Conservation (phyloP, 2,888 invertebrate species). For the Rhynchonema sp. region DNA sequence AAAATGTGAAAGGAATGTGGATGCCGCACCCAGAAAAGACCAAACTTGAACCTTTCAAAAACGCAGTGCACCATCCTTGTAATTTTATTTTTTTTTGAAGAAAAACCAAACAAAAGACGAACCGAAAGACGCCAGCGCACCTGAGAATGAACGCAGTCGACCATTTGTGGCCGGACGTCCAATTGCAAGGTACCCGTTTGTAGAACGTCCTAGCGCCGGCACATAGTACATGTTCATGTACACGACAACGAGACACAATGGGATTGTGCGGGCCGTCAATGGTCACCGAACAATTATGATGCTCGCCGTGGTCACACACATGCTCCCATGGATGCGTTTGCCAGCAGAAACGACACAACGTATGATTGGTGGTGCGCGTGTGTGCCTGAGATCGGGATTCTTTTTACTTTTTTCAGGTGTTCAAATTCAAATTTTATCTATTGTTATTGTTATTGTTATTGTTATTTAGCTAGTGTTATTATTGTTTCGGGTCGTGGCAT, state of each 20-base stretch:
- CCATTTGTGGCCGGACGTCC: slow-evolving; percentile 89
- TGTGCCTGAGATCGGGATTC: neutral
- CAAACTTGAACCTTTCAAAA: neutral
- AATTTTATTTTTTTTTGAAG: no score
- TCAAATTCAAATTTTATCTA: no score
- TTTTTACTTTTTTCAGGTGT: no score
- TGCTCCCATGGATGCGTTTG: slow-evolving; percentile 76
- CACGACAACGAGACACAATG: slow-evolving; percentile 62
- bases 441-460: no score
- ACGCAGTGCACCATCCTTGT: no score
- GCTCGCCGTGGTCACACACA: slow-evolving; percentile 17
- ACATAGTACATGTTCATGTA: slow-evolving; percentile 60
- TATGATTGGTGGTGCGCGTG: slow-evolving; percentile 34
- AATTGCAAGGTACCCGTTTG: slow-evolving; percentile 69
- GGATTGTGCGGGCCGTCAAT: neutral
- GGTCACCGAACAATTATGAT: neutral
- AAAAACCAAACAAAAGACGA: no score
- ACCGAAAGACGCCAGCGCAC: slow-evolving; percentile 17
- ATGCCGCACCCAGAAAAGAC: neutral
- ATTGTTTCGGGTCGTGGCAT: no score
- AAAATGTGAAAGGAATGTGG: neutral
- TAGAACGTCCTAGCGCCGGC: slow-evolving; percentile 58
- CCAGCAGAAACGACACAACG: slow-evolving; percentile 76
- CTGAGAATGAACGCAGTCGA: slow-evolving; percentile 63
- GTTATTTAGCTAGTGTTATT: no score